A percentile compares a stretch with the other conserved stretches of the same genome.
phyloP scores from a whole-genome alignment of 1,140 invertebrate species.

The Drosophila aff. region DNA sequence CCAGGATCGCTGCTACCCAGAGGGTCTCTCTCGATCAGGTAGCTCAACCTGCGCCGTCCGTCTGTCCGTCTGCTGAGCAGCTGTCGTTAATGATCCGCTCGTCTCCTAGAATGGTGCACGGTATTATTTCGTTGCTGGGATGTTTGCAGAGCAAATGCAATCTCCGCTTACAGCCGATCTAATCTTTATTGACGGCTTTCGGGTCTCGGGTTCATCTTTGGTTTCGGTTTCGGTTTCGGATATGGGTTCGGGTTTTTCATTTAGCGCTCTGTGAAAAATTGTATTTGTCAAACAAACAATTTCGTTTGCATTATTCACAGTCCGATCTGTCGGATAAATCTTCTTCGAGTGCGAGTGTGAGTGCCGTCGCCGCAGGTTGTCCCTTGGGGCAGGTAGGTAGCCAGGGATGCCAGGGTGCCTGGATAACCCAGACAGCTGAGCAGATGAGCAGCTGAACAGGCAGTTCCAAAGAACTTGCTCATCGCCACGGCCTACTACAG shows the following conservation, averaged over 20 bases:
- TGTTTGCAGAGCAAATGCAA: slow-evolving; percentile 67
- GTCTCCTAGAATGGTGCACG: slow-evolving; percentile 12
- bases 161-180: slow-evolving; percentile 69
- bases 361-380: slow-evolving; percentile 33
- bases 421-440: slow-evolving; percentile 14
- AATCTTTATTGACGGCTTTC: slow-evolving; percentile 72
- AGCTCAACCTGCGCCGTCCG: slow-evolving; percentile 54
- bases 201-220: slow-evolving; percentile 1
- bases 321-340: slow-evolving; percentile 47
- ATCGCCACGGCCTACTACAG: slow-evolving; percentile 15
- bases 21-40: slow-evolving; percentile 58
- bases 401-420: background rate
- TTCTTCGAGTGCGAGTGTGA: slow-evolving; percentile 3
- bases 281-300: slow-evolving; percentile 78
- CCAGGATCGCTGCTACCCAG: slow-evolving; percentile 32
- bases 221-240: slow-evolving; percentile 6
- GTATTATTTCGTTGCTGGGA: slow-evolving; percentile 9
- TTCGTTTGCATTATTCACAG: slow-evolving; percentile 55
- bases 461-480: slow-evolving; percentile 28
- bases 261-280: slow-evolving; percentile 56
- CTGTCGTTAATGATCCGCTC: slow-evolving; percentile 75
- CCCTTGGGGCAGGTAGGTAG: slow-evolving; percentile 43
- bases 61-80: slow-evolving; percentile 58
- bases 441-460: slow-evolving; percentile 25
- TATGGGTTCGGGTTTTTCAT: slow-evolving; percentile 22